A percentile compares a stretch with the other conserved stretches of the same genome.
These are phyloP conservation scores for Tetragnatha montana DNA, from an alignment of 2,888 invertebrate species.

Conservation along the genomic window DNA sequence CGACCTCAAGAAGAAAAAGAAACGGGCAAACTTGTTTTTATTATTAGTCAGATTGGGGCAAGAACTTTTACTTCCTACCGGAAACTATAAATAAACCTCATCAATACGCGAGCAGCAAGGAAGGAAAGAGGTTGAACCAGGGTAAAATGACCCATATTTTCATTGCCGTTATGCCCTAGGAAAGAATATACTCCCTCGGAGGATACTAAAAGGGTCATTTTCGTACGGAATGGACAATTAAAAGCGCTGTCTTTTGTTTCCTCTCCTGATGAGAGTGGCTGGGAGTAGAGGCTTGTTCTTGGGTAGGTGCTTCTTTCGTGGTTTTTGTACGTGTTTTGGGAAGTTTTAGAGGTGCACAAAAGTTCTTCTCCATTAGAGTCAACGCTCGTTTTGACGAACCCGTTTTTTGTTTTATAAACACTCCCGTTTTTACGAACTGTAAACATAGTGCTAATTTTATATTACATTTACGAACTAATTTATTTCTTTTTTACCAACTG, in stretches of 20 bases:
- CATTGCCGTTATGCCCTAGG: background rate
- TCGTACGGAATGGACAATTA: slow-evolving; percentile 44
- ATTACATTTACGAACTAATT: no score
- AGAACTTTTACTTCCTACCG: background rate
- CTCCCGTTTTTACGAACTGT: no score
- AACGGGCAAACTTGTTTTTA: slow-evolving; percentile 1
- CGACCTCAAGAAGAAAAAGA: background rate
- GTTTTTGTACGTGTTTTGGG: no score
- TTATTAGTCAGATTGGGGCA: background rate
- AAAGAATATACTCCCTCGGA: slow-evolving; percentile 1
- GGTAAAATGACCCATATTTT: slow-evolving; percentile 24
- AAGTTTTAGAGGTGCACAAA: no score
- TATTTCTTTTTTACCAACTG: no score
- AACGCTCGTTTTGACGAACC: no score
- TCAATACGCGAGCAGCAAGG: slow-evolving; percentile 30
- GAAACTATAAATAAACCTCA: slow-evolving; percentile 41
- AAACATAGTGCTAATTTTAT: no score
- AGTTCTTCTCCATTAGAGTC: no score
- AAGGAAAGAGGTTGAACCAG: slow-evolving; percentile 11
- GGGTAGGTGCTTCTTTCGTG: no score
- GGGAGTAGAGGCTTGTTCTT: background rate
- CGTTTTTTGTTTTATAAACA: no score
- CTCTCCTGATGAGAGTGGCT: background rate
- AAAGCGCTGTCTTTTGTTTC: slow-evolving; percentile 15
- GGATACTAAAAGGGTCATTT: slow-evolving; percentile 38